phyloP scores from a whole-genome alignment of 2,113 vertebrate species.

The Opisthocomus hoazin region DNA sequence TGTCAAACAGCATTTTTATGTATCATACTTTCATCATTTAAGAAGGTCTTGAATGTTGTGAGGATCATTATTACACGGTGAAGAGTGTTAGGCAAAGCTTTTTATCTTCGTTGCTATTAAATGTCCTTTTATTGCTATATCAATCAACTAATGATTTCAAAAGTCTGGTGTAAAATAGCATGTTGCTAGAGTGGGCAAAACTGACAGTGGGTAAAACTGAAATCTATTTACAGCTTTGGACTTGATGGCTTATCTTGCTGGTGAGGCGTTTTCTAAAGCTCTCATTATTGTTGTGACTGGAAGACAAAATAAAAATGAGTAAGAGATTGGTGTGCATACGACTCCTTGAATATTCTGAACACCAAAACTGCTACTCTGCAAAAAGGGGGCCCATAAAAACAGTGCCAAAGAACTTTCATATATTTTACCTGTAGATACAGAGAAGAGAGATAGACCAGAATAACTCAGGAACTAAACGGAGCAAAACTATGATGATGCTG shows the following conservation, averaged over 20 bases:
- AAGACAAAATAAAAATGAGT: constrained; percentile 31
- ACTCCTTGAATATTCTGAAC: constrained; percentile 37
- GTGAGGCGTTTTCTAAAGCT: constrained; percentile 23
- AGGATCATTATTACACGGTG: constrained; percentile 40
- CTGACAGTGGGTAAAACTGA: constrained; percentile 41
- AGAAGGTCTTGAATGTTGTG: constrained; percentile 2
- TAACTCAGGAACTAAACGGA: background rate
- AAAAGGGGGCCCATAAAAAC: background rate
- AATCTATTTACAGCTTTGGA: constrained; percentile 54
- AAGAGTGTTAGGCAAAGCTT: constrained; percentile 54
- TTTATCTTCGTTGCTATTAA: constrained; percentile 66
- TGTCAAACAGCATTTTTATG: constrained; percentile 20
- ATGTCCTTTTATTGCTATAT: constrained; percentile 68
- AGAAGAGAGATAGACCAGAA: background rate
- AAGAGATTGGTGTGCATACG: background rate
- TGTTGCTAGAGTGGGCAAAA: constrained; percentile 12
- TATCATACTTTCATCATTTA: constrained; percentile 6
- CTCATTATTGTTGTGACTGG: constrained; percentile 27
- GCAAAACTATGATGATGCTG: background rate
- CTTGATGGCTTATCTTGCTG: constrained; percentile 24
- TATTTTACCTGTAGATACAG: background rate
- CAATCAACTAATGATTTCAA: constrained; percentile 68
- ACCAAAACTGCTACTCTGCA: background rate
- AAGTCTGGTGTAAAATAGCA: constrained; percentile 56
- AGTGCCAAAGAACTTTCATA: background rate